These are phyloP conservation scores for Tachina lurida DNA, from an alignment of 2,888 invertebrate genomes.

Conservation along the genomic window DNA sequence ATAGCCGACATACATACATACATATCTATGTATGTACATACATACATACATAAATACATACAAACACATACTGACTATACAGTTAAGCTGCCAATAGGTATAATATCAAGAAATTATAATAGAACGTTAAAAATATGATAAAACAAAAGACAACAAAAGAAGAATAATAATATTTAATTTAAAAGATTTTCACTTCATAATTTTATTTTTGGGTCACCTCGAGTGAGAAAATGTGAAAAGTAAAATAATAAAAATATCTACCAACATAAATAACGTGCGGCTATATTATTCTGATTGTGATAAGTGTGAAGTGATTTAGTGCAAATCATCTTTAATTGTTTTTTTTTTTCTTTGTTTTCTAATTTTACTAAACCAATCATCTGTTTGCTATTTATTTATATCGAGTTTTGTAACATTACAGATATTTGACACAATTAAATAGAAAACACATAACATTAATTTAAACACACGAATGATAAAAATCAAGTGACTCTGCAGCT, in stretches of 20 bases:
- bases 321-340: constrained; percentile 38
- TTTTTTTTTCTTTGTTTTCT: constrained; percentile 13
- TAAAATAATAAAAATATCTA: constrained; percentile 15
- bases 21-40: too few relatives aligned
- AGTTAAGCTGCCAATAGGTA: constrained; percentile 48
- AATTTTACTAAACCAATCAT: constrained; percentile 37
- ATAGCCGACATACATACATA: constrained; percentile 14
- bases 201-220: constrained; percentile 67
- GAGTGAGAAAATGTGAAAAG: constrained; percentile 35
- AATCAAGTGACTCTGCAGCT: constrained; percentile 59
- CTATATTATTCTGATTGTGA: constrained; percentile 5
- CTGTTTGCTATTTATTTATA: constrained; percentile 53
- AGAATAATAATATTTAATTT: constrained; percentile 42
- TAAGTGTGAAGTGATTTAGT: constrained; percentile 37
- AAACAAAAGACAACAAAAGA: constrained; percentile 34
- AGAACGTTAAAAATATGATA: constrained; percentile 50
- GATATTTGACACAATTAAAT: constrained; percentile 37
- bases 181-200: constrained; percentile 63
- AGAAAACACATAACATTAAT: constrained; percentile 30
- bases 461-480: constrained; percentile 43
- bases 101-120: constrained; percentile 21
- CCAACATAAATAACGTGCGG: too few relatives aligned
- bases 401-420: constrained; percentile 54
- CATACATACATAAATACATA: neutral
- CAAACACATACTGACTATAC: neutral